These are phyloP conservation scores for Antheraea mylitta DNA, from an alignment of 1,140 invertebrate genomes.

Conservation along the genomic window DNA sequence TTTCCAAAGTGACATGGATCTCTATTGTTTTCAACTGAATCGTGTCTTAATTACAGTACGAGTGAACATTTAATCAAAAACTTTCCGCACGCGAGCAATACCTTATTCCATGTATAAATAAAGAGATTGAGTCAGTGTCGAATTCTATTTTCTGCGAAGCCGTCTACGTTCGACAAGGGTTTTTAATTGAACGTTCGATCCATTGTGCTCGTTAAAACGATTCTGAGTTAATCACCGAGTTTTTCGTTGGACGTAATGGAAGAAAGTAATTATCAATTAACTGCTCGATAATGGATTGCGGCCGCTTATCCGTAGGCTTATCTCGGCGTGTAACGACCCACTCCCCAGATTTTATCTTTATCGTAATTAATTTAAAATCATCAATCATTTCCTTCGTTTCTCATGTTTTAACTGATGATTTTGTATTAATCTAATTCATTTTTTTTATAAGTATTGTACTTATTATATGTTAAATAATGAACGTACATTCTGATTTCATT, in stretches of 20 bases:
- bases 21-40: constrained; percentile 65
- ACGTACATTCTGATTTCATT: too few species aligned
- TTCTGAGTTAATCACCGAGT: constrained; percentile 73
- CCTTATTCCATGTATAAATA: constrained; percentile 72
- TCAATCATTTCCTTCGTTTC: constrained; percentile 37
- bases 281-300: constrained; percentile 73
- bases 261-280: constrained; percentile 78
- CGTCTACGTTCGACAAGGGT: constrained; percentile 69
- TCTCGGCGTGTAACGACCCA: constrained; percentile 55
- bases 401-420: neutral
- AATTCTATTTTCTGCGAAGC: constrained; percentile 65
- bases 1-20: constrained; percentile 55
- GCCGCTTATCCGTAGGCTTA: constrained; percentile 64
- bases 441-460: neutral
- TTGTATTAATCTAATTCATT: neutral
- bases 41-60: constrained; percentile 75
- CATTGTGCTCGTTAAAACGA: constrained; percentile 75
- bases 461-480: too few species aligned
- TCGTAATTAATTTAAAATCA: constrained; percentile 53
- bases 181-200: constrained; percentile 73
- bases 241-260: constrained; percentile 73
- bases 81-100: constrained; percentile 74
- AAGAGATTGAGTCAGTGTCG: constrained; percentile 71
- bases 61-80: constrained; percentile 78
- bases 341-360: constrained; percentile 50